Evolutionary conservation across 1,140 invertebrate species (phyloP), one percentile per base, ranked within the genome.

Genomic region (Listronotus oregonensis): DNA sequence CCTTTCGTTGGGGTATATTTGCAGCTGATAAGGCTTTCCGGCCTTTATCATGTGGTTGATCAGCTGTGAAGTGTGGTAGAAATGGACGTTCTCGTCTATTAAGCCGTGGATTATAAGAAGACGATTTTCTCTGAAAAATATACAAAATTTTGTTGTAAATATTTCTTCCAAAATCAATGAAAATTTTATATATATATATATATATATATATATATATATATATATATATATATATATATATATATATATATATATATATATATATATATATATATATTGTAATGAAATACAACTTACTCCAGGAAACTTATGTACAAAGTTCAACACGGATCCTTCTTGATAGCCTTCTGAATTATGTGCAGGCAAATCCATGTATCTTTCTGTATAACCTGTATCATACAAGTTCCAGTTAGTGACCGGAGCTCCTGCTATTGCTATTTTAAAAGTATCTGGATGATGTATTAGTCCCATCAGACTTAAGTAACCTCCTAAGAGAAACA

Each of bases 41-140:
- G 90, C 90, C 71, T 92, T 90, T 46, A 98, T 88, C 52, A 99
- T 82, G 49, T 91, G 89, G 75, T 93, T 92, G 31, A 99, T 91
- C 47, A 99, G 79, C 69, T 92, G 89, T 78, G 90, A 94, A 10
- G 96, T 97, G 78, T 99, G 96, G 71, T 90, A 90, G 79, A 99
- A 99, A 81, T 99, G 97, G n/a, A 99, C 97, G 79, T 99, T 99
- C 81, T 99, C 97, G 80, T 99, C 97, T 57, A 97, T 96, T 47
- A 98, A 83, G 6, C 97, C 97, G 80, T 99, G 97, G 70, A 99
- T 93, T 42, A 99, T 95, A n/a, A 99, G 81, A 43, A 99, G 80
- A 59, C 96, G 85, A 78, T 95, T 96, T 77, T 96, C 94, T 76
- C 93, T 94, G 51, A 17, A 43, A 59, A 69, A 64, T 50, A 52